Evolutionary conservation across 2,797 vertebrate genomes (phyloP).

Genomic region (Simalia tracyae): DNA sequence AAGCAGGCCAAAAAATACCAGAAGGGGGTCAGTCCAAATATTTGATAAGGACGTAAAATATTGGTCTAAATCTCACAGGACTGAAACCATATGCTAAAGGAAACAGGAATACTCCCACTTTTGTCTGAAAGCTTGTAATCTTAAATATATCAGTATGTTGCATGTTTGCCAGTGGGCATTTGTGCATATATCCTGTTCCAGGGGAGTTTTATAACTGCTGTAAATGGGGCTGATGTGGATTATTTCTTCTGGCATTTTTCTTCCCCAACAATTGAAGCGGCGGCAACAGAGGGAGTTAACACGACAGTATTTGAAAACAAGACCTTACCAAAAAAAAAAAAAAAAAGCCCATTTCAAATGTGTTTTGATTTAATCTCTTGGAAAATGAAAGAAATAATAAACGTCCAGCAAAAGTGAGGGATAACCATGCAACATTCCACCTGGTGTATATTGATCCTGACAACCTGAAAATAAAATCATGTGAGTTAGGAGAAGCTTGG

Average conservation of each 20-base stretch:
- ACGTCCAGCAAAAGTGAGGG: conserved; percentile 22
- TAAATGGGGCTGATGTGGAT: not conserved
- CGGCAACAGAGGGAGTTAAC: not conserved
- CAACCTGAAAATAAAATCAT: not conserved
- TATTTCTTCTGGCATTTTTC: conserved; percentile 10
- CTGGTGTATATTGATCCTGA: not conserved
- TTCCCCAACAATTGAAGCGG: not conserved
- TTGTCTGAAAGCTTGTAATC: conserved; percentile 1
- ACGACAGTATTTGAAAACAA: conserved; percentile 10
- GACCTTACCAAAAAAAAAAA: conserved; percentile 35
- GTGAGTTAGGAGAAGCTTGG: not conserved
- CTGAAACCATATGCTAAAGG: conserved; percentile 6
- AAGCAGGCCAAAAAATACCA: not conserved
- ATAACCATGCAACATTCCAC: conserved; percentile 36
- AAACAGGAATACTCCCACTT: conserved; percentile 11
- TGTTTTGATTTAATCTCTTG: not conserved
- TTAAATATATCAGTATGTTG: conserved; percentile 17
- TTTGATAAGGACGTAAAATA: not conserved
- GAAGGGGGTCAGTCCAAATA: not conserved
- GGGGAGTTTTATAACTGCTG: conserved; percentile 17
- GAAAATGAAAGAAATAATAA: not conserved
- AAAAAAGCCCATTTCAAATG: not conserved
- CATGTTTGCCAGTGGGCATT: conserved; percentile 21
- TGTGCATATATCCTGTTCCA: conserved; percentile 9
- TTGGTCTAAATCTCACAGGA: conserved; percentile 1